Percentiles rank a stretch among this genome's conserved stretches.
Evolutionary conservation across 2,888 invertebrate genomes (phyloP).

Genomic region (Chrysolina oricalcia): DNA sequence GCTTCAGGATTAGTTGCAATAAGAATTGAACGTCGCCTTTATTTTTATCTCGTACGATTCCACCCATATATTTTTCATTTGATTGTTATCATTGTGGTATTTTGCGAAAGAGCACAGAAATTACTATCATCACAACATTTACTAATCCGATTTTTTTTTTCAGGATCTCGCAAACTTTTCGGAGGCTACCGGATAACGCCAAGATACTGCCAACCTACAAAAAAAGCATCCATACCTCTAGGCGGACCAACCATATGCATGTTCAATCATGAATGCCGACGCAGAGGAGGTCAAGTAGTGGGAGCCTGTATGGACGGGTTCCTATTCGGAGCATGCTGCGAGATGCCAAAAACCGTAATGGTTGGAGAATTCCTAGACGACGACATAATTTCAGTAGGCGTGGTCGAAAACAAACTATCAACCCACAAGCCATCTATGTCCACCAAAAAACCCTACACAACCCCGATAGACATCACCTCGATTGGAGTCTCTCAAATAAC

Average conservation of each 20-base stretch:
- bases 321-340: slow-evolving; percentile 93
- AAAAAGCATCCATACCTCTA: slow-evolving; percentile 73
- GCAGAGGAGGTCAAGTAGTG: slow-evolving; percentile 86
- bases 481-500: slow-evolving; percentile 76
- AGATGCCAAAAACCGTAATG: slow-evolving; percentile 75
- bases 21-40: no score
- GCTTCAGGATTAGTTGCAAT: no score
- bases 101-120: no score
- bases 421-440: slow-evolving; percentile 52
- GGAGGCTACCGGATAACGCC: slow-evolving; percentile 92
- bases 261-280: slow-evolving; percentile 93
- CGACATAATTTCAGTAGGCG: slow-evolving; percentile 44
- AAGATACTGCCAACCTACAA: slow-evolving; percentile 83
- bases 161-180: slow-evolving; percentile 81
- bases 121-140: no score
- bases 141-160: slow-evolving; percentile 54
- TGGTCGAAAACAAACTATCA: slow-evolving; percentile 51
- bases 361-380: slow-evolving; percentile 54
- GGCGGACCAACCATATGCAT: slow-evolving; percentile 88
- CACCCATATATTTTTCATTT: no score
- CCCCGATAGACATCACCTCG: slow-evolving; percentile 72
- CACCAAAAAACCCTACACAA: slow-evolving; percentile 59
- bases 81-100: no score
- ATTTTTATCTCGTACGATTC: no score
- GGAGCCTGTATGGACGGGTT: slow-evolving; percentile 95